Evolutionary conservation across 2,113 vertebrate species (phyloP), one percentile per base, ranked within the genome.

Genomic region (Calypte anna): DNA sequence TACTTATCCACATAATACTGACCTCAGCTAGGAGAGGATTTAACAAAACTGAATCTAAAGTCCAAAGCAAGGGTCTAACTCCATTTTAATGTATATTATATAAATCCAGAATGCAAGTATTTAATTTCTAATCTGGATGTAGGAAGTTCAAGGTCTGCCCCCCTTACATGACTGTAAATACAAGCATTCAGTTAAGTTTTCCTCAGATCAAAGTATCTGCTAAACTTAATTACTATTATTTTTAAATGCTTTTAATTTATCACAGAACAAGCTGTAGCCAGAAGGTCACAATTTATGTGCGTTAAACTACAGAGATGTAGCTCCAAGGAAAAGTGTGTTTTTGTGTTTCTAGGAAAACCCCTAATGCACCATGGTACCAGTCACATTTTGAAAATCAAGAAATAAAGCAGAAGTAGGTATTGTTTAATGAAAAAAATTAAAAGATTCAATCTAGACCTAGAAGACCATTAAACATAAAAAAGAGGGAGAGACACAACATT

Each of bases 291-390:
- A 91, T 92, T 95, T 94, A 95, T 96, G 77, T 86, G 82, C 83
- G 96, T 90, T 82, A 91, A 81, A 59, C 23, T 31, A 51, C 1
- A 62, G 76, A 86, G 92, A 78, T 75, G 55, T 18, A 73, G 69
- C 63, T 90, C 84, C 28, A 57, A 93, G 91, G 75, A 95, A 91
- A 95, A 95, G 66, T 74, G 82, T 96, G 88, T 81, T 96, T 97
- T 84, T 75, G 53, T 55, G 94, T 97, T 97, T 95, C 97, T 92
- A 96, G 46, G 97, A 82, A 78, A 97, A 95, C 91, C 40, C 58
- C 91, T 94, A 89, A 93, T 88, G 88, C 93, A 77, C 90, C 79
- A 14, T 72, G 94, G 89, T 67, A 95, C 79, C 78, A 81, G 64
- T 19, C 91, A 91, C 62, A 2, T 84, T 77, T 89, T 73, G 83